Base-by-base conservation (phyloP, 1,140 invertebrate species). In the Probaryconus sp. region DNA sequence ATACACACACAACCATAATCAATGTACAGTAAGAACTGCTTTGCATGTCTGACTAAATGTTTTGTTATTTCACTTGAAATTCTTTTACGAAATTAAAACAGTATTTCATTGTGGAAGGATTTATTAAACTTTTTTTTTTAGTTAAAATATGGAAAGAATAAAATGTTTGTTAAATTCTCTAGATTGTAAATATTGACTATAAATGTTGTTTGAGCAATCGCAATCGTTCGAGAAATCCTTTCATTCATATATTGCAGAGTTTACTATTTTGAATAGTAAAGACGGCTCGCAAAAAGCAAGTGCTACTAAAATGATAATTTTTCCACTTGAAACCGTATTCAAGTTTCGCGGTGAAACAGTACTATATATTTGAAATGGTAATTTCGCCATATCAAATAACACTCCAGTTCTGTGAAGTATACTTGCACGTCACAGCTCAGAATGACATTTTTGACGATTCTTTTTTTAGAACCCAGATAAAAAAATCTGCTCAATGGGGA, bases 371-470 rank as follows among this genome's bases (percentile, higher is more conserved):
- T 72, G 69, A 65, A 72, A 72, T 72, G 69, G 61, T 72, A 72
- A 72, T 72, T 72, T 61, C 65, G 60, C 65, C 69, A 65, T 72
- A 72, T 65, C 69, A 72, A 72, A 72, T 72, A 72, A 72, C 69
- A 72, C 69, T 72, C 53, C 50, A 72, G 69, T 65, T 72, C 65
- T 43, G 53, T 72, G 53, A 58, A 72, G 69, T 65, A 61, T 65
- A 61, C 69, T 72, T 72, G 55, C 60, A 72, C 40, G 69, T 72
- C 53, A 72, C 51, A 65, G 60, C 53, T 53, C 33, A 72, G 69
- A 72, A 60, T 60, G 69, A 53, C 60, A 30, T 72, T 72, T 24
- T 14, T 21, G 45, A 11, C 50, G 63, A 55, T 71, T 64, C 30
- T 45, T 71, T 71, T 24, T 51, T 64, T 37, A 50, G 56, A 3